phyloP scores from a whole-genome alignment of 2,797 vertebrate species.

The Champsocephalus esox region DNA sequence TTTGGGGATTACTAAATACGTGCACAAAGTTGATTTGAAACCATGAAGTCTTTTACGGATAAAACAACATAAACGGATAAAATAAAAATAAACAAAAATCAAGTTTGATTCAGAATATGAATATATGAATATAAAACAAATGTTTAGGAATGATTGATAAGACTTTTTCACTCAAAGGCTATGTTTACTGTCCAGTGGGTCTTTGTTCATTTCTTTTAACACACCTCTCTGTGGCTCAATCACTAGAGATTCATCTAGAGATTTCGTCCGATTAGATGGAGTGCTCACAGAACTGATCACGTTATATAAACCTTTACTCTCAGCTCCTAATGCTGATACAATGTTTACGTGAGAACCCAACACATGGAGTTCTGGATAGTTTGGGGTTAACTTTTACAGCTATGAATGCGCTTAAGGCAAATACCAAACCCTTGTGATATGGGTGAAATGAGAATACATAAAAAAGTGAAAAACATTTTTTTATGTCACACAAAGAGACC shows the following conservation, averaged over 20 bases:
- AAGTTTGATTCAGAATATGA: no score
- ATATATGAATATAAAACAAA: no score
- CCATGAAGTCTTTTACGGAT: not conserved
- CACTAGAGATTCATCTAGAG: slow-evolving; percentile 18
- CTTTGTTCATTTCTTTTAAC: slow-evolving; percentile 26
- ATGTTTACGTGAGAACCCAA: slow-evolving; percentile 31
- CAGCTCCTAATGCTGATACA: not conserved
- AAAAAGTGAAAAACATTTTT: no score
- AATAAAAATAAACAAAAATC: not conserved
- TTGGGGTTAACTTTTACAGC: slow-evolving; percentile 37
- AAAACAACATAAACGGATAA: not conserved
- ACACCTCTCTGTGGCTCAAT: slow-evolving; percentile 4
- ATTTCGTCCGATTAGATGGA: slow-evolving; percentile 24
- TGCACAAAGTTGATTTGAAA: not conserved
- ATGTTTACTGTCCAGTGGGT: not conserved
- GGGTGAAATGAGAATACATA: no score
- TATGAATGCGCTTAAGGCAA: slow-evolving; percentile 34
- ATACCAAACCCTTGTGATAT: slow-evolving; percentile 35
- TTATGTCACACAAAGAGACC: not conserved
- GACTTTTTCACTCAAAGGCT: not conserved
- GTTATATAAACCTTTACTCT: slow-evolving; percentile 43
- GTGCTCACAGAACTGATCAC: slow-evolving; percentile 18
- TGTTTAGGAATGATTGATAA: not conserved
- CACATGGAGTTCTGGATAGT: slow-evolving; percentile 22
- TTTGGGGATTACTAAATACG: not conserved